Conservation (phyloP, 2,888 invertebrate genomes). For the Nomada lathburiana region DNA sequence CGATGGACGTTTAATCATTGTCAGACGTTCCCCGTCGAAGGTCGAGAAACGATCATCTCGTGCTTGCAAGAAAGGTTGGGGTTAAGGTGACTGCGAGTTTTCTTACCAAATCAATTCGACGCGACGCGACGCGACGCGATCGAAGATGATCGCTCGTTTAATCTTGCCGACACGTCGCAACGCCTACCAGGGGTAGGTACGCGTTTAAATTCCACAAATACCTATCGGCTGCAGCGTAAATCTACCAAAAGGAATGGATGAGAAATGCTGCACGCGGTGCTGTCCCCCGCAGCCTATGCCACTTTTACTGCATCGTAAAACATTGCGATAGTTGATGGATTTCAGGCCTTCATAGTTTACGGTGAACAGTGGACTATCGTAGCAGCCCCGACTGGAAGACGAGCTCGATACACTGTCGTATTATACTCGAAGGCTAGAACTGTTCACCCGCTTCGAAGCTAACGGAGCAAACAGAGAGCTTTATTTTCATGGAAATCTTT, state of each 20-base stretch:
- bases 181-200: neutral
- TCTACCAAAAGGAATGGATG: neutral
- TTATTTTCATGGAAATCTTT: no score
- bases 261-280: neutral
- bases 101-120: neutral
- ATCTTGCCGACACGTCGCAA: neutral
- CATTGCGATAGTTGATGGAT: constrained; percentile 12
- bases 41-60: constrained; percentile 3
- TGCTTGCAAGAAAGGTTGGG: neutral
- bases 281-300: neutral
- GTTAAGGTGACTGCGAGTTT: constrained; percentile 16
- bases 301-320: constrained; percentile 2
- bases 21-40: constrained; percentile 14
- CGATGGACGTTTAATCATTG: constrained; percentile 36
- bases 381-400: no score
- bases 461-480: no score
- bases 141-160: neutral
- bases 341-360: neutral
- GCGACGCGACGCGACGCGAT: neutral
- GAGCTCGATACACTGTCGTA: no score
- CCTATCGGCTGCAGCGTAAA: neutral
- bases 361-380: no score
- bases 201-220: neutral
- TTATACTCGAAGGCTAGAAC: no score
- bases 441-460: no score